A percentile compares a stretch with the other conserved stretches of the same genome.
Evolutionary conservation across 1,140 invertebrate species (phyloP).

Genomic region (Colletes latitarsis): DNA sequence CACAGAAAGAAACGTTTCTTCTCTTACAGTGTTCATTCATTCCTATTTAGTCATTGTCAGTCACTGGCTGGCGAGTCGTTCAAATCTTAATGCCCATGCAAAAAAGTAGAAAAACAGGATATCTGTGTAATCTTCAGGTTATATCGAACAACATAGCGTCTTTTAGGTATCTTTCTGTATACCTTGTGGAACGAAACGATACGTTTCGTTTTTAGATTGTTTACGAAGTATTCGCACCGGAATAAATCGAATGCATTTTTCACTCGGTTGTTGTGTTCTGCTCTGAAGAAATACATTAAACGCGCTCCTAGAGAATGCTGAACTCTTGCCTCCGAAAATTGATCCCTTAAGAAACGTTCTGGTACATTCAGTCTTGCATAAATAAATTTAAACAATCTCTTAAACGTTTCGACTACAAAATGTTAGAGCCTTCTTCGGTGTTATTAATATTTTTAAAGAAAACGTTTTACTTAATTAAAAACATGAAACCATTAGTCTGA

Average conservation of each 20-base stretch:
- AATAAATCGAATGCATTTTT: background rate
- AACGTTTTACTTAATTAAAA: too few relatives aligned
- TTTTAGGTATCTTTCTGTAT: slow-evolving; percentile 4
- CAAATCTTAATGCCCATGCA: background rate
- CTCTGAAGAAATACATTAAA: too few relatives aligned
- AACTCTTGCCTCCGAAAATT: background rate
- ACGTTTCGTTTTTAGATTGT: background rate
- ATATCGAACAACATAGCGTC: background rate
- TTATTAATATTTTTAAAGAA: too few relatives aligned
- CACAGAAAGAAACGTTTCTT: background rate
- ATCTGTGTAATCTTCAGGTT: background rate
- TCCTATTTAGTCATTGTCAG: slow-evolving; percentile 26
- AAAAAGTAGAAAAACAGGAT: background rate
- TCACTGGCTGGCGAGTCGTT: background rate
- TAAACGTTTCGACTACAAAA: too few relatives aligned
- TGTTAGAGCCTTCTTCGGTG: too few relatives aligned
- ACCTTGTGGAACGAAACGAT: background rate
- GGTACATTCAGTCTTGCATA: too few relatives aligned
- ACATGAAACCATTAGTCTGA: too few relatives aligned
- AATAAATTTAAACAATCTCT: too few relatives aligned
- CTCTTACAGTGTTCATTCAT: background rate
- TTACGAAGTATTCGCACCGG: background rate
- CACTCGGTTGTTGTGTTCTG: too few relatives aligned
- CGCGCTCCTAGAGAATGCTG: too few relatives aligned
- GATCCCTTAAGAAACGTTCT: too few relatives aligned